phyloP scores from a whole-genome alignment of 2,797 vertebrate genomes.

The Poeciliopsis turneri region DNA sequence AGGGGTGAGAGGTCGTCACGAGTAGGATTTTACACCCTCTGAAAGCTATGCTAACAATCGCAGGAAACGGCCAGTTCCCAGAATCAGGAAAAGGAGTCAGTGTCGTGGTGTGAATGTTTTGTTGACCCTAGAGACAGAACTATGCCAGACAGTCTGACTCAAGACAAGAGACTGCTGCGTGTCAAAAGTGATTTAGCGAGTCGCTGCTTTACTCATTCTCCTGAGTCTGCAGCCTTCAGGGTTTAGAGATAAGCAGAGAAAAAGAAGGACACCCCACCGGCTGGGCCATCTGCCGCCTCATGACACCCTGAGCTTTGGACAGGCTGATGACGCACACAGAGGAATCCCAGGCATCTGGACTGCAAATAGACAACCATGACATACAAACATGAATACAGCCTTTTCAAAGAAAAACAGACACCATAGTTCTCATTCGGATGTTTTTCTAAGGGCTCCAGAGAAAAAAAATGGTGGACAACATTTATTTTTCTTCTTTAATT shows the following conservation, averaged over 20 bases:
- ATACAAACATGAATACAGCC: slow-evolving; percentile 23
- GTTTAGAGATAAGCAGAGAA: slow-evolving; percentile 18
- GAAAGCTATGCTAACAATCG: slow-evolving; percentile 66
- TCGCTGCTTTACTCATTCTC: slow-evolving; percentile 42
- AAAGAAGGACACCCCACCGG: slow-evolving; percentile 39
- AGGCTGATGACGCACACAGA: slow-evolving; percentile 64
- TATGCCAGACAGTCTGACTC: slow-evolving; percentile 70
- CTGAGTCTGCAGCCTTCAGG: slow-evolving; percentile 40
- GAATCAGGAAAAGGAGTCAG: slow-evolving; percentile 37
- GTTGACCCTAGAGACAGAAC: slow-evolving; percentile 21
- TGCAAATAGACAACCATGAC: slow-evolving; percentile 32
- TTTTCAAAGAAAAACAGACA: slow-evolving; percentile 9
- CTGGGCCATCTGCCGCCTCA: slow-evolving; percentile 43
- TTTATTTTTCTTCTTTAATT: slow-evolving; percentile 19
- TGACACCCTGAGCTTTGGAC: slow-evolving; percentile 52
- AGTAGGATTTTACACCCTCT: slow-evolving; percentile 49
- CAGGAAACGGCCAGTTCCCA: slow-evolving; percentile 59
- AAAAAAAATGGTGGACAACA: slow-evolving; percentile 25
- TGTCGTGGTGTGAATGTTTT: slow-evolving; percentile 9
- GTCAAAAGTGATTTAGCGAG: slow-evolving; percentile 52
- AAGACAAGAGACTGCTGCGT: slow-evolving; percentile 32
- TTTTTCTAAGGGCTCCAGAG: slow-evolving; percentile 16
- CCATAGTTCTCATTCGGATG: slow-evolving; percentile 18
- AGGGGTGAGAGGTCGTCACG: slow-evolving; percentile 59
- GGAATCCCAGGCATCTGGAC: slow-evolving; percentile 73